Percentiles rank a stretch among this genome's conserved stretches.
Conservation (phyloP, 2,113 vertebrate species). For the Myrmecobius fasciatus region DNA sequence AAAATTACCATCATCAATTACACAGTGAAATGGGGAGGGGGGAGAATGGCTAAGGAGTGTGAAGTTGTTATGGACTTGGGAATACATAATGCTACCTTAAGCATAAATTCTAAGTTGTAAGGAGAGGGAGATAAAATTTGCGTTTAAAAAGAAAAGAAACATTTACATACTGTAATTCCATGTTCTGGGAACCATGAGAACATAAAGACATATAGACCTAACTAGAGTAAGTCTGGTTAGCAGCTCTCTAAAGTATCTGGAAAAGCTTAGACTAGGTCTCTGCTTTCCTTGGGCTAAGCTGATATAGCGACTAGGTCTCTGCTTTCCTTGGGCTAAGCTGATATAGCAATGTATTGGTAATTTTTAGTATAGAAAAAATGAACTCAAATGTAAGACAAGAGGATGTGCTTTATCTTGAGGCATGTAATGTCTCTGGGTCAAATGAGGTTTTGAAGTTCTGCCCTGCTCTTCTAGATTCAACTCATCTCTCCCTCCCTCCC, state of each 20-base stretch:
- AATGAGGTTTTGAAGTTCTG: not conserved
- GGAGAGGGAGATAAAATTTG: not conserved
- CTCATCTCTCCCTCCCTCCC: no score
- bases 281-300: not conserved
- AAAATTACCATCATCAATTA: constrained; percentile 61
- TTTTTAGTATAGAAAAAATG: not conserved
- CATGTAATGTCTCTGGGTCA: not conserved
- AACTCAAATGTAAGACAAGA: not conserved
- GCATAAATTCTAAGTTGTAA: not conserved
- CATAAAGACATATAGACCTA: not conserved
- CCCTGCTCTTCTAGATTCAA: not conserved
- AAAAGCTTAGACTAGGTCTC: not conserved
- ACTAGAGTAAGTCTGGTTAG: not conserved
- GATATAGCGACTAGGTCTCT: not conserved
- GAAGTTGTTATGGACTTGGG: constrained; percentile 30
- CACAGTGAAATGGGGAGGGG: constrained; percentile 43
- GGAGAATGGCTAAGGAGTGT: not conserved
- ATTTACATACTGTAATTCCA: not conserved
- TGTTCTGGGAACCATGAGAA: not conserved
- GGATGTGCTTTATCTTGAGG: not conserved
- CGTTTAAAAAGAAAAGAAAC: not conserved
- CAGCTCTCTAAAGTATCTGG: not conserved
- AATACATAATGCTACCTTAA: not conserved
- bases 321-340: not conserved
- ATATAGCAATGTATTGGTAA: not conserved